Evolutionary conservation across 2,113 vertebrate genomes (phyloP).

Genomic region (Notechis scutatus): DNA sequence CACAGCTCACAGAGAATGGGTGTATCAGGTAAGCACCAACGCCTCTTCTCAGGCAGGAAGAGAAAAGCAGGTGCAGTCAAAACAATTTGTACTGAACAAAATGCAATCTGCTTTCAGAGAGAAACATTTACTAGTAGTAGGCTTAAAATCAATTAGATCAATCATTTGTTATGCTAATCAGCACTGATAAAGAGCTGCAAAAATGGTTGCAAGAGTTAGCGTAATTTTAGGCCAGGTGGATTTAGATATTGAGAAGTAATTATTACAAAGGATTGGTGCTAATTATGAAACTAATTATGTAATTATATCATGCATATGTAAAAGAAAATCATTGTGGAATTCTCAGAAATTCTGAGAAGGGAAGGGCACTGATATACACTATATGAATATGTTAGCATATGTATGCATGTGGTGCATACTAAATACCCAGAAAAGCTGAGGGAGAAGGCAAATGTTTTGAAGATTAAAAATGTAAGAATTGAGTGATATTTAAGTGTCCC

Average conservation of each 20-base stretch:
- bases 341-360: not conserved
- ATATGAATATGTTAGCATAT: not conserved
- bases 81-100: not conserved
- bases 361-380: not conserved
- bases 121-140: not conserved
- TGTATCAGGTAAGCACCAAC: too few species aligned
- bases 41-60: not conserved
- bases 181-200: not conserved
- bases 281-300: not conserved
- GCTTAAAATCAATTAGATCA: not conserved
- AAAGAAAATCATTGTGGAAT: not conserved
- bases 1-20: too few species aligned
- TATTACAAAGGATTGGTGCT: not conserved
- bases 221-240: not conserved
- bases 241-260: not conserved
- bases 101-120: not conserved
- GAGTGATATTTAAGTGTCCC: not conserved
- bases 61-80: not conserved
- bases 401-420: not conserved
- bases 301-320: not conserved
- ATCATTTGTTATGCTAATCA: not conserved
- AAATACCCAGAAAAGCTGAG: not conserved
- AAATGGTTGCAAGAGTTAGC: not conserved
- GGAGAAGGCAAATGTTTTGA: not conserved
- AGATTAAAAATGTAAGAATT: not conserved